Evolutionary conservation across 1,140 invertebrate genomes (phyloP).

Genomic region (Diachasmimorpha longicaudata): DNA sequence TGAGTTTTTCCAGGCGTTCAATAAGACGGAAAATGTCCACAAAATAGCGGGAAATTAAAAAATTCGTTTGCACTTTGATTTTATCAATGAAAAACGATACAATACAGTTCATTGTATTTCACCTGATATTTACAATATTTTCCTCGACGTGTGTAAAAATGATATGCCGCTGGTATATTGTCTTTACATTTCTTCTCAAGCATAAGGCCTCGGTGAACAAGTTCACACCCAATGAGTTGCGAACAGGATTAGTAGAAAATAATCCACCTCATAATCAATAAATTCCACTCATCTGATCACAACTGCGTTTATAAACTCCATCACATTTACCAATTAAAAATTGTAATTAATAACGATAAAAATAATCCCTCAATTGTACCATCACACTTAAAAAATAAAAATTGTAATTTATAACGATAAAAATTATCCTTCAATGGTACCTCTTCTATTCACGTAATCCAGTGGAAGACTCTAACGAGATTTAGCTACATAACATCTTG

Average conservation of each 20-base stretch:
- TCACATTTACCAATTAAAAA: neutral
- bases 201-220: neutral
- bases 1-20: no score
- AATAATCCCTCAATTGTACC: neutral
- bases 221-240: neutral
- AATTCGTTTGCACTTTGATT: no score
- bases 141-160: neutral
- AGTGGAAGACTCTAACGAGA: neutral
- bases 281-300: neutral
- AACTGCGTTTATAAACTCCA: neutral
- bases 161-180: neutral
- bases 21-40: no score
- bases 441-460: neutral
- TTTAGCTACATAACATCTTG: conserved; percentile 1
- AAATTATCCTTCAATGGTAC: neutral
- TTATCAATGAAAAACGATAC: no score
- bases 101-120: no score
- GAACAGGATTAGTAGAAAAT: neutral
- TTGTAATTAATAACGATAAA: neutral
- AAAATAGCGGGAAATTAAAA: no score
- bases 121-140: neutral
- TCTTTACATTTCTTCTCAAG: neutral
- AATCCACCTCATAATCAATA: neutral
- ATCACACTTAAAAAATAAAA: neutral
- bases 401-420: neutral